Base-by-base conservation (phyloP, 1,140 invertebrate species). In the Leptinotarsa defecta region DNA sequence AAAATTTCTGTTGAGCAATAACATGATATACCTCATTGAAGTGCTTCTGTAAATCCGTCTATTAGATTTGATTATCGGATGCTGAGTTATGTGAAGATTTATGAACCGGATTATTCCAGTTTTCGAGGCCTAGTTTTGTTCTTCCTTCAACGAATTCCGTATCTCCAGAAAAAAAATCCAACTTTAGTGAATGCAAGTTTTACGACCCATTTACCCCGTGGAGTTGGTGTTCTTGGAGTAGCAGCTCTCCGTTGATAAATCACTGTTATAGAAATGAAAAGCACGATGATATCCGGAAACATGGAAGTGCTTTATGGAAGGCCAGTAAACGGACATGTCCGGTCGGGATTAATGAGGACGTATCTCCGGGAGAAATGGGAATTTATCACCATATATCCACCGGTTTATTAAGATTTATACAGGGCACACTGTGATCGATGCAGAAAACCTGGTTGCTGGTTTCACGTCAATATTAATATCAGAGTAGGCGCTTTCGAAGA, bases 381-480 rank as follows among this genome's bases (percentile, higher is more conserved):
- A 85, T 85, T 85, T 85, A 85, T 85, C 81, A 80, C 83, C 80
- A 83, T 81, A 82, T 83, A 83, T 83, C 80, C 82, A 80, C 83
- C 80, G 79, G 71, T 85, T 84, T 85, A 85, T 85, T 84, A 85
- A 84, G 84, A 85, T 85, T 85, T 85, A 85, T 85, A 84, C 81
- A 82, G 81, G 78, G 80, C 62, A 63, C 73, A 75, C 71, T 65
- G 52, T 57, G 52, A 57, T 57, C 52, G 52, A 57, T 57, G 52
- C 52, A 8, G 8, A 43, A 43, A 0, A 43, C 1, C 8, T 43
- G 8, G 34, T 43, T 11, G 34, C 52, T 17, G 52, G 52, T 57
- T 57, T 57, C 17, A 57, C 17, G 8, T 43, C 34, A 43, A 43
- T 43, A 43, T 43, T 43, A 11, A 43, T 43, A 43, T 43, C 34